A percentile compares a stretch with the other conserved stretches of the same genome.
phyloP scores from a whole-genome alignment of 2,113 vertebrate genomes.

The Motacilla tschutschensis region DNA sequence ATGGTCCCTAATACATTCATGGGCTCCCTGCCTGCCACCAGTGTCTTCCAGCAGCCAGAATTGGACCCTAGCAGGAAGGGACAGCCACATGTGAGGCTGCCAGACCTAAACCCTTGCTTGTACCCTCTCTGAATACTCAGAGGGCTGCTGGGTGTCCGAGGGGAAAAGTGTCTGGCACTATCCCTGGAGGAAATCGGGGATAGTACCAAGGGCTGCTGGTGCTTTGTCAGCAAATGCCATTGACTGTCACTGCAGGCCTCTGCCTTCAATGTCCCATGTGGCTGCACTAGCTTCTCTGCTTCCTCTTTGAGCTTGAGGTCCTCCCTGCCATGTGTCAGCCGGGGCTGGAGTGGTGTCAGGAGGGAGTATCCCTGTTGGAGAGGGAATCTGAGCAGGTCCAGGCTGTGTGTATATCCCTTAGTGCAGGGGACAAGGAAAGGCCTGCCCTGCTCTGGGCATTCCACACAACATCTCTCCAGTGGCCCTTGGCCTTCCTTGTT shows the following conservation, averaged over 20 bases:
- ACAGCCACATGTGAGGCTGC: neutral
- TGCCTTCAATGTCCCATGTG: neutral
- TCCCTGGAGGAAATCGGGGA: neutral
- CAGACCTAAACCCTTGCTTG: neutral
- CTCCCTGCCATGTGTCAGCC: neutral
- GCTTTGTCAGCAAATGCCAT: neutral
- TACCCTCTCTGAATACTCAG: neutral
- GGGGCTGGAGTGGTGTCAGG: neutral
- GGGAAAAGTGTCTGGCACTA: neutral
- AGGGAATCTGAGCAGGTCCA: neutral
- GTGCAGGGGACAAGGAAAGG: neutral
- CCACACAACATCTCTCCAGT: accelerated
- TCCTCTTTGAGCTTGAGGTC: neutral
- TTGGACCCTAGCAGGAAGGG: neutral
- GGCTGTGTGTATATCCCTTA: neutral
- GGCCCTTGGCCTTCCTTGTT: neutral
- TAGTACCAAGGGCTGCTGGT: neutral
- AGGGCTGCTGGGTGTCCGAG: neutral
- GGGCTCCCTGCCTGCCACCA: neutral
- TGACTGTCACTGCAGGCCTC: neutral
- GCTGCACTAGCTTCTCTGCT: neutral
- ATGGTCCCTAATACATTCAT: neutral
- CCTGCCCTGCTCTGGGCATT: neutral
- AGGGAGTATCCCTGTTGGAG: neutral
- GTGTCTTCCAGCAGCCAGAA: neutral